Base-by-base conservation (phyloP, 2,888 invertebrate species). In the Amiota mariae region DNA sequence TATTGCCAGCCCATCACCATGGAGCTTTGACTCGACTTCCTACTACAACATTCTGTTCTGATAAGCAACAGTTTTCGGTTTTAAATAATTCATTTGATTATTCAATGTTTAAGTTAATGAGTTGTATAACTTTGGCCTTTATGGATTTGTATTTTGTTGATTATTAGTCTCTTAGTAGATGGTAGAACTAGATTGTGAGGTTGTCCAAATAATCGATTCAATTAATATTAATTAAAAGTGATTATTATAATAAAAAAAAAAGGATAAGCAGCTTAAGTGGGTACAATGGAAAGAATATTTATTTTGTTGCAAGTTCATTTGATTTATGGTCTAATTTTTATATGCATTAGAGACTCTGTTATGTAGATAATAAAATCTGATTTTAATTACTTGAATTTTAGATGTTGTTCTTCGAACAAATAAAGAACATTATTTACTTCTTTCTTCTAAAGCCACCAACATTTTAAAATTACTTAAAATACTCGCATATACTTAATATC, bases 11-110 rank as follows among this genome's bases (percentile, higher is more conserved):
- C 6, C 57, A 10, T 57, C 18, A 20, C n/a, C 57, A 36, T 36
- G 36, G 36, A 36, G 36, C n/a, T n/a, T n/a, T 8, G 57, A 18
- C 48, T 18, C 48, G 36, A 36, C 2, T 6, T 51, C n/a, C 71
- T 47, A 2, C 61, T 67, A 36, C 73, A 11, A 1, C 24, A 61
- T 49, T 66, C 49, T 71, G 71, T 70, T 73, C 75, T 78, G 74
- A 76, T 76, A 71, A 75, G 73, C 73, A 72, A 72, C 59, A 61
- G 73, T 67, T 56, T 63, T 47, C 20, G 36, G 51, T 61, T 51
- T 48, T 71, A 49, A 71, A 51, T 49, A 49, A 68, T 68, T 68
- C 51, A 68, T 51, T 51, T 68, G 67, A 68, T 54, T 68, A 20
- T 68, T 68, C 54, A 68, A 24, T 68, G 67, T 68, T 68, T 49